These are phyloP conservation scores for Dasysyrphus albostriatus DNA, from an alignment of 2,888 invertebrate genomes.

Conservation along the genomic window DNA sequence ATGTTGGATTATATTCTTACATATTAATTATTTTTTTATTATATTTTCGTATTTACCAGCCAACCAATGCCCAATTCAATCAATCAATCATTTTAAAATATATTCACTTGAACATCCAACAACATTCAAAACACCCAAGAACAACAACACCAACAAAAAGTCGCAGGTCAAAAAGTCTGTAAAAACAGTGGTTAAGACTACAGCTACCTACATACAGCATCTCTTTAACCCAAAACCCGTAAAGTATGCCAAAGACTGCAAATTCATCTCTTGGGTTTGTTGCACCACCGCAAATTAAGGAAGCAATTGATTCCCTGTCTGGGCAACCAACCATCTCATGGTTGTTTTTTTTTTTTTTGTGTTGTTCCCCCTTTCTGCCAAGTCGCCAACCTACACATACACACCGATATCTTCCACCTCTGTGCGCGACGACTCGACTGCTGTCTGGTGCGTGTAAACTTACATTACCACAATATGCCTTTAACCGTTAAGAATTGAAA, in stretches of 20 bases:
- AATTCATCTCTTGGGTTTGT: slow-evolving; percentile 41
- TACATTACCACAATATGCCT: slow-evolving; percentile 53
- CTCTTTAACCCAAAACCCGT: slow-evolving; percentile 63
- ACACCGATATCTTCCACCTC: neutral
- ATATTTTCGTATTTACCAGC: neutral
- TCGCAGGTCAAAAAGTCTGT: slow-evolving; percentile 54
- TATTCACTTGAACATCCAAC: slow-evolving; percentile 53
- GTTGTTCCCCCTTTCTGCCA: slow-evolving; percentile 9
- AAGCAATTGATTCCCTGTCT: slow-evolving; percentile 45
- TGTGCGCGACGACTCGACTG: neutral
- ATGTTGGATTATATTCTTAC: no score
- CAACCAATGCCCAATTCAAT: neutral
- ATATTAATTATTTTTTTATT: no score
- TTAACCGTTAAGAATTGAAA: slow-evolving; percentile 69
- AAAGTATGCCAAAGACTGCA: slow-evolving; percentile 65
- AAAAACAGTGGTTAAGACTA: slow-evolving; percentile 51
- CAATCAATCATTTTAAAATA: slow-evolving; percentile 61
- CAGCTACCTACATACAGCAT: slow-evolving; percentile 37
- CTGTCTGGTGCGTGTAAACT: slow-evolving; percentile 59
- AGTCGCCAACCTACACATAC: slow-evolving; percentile 19
- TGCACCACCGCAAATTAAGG: slow-evolving; percentile 50
- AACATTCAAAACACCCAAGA: slow-evolving; percentile 27
- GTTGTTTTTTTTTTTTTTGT: slow-evolving; percentile 10
- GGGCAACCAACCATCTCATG: slow-evolving; percentile 48
- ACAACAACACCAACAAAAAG: neutral